phyloP scores from a whole-genome alignment of 2,888 invertebrate genomes.

The Volucella inanis region DNA sequence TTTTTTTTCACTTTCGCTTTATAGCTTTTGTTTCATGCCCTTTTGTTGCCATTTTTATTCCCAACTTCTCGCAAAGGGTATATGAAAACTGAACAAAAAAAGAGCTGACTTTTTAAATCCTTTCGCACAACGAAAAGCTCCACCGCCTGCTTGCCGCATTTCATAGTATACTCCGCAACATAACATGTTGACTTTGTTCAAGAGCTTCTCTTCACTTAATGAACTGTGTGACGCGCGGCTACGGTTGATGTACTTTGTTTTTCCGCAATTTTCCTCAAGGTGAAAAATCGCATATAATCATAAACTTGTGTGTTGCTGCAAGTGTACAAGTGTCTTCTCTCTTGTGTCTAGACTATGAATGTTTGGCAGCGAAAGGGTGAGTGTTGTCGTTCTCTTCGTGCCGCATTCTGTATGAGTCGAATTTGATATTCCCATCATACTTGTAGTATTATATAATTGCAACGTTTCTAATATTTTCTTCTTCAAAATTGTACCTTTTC shows the following conservation, averaged over 20 bases:
- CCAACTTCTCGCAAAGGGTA: conserved; percentile 26
- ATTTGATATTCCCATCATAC: too few relatives aligned
- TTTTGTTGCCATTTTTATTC: conserved; percentile 49
- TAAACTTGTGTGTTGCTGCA: conserved; percentile 24
- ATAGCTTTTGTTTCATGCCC: conserved; percentile 28
- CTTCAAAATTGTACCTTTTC: too few relatives aligned
- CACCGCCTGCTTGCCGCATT: not conserved
- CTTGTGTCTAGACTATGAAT: conserved; percentile 48
- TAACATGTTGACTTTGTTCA: conserved; percentile 64
- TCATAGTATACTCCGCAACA: conserved; percentile 21
- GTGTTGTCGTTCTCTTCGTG: conserved; percentile 19
- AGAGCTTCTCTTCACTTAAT: conserved; percentile 64
- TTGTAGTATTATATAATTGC: too few relatives aligned
- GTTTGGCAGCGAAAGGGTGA: conserved; percentile 50
- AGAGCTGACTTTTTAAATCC: conserved; percentile 55
- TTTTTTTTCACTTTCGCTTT: conserved; percentile 13
- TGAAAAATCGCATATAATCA: conserved; percentile 52
- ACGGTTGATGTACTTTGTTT: conserved; percentile 61
- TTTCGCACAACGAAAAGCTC: conserved; percentile 46
- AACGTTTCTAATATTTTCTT: too few relatives aligned
- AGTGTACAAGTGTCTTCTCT: conserved; percentile 17
- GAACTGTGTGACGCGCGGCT: conserved; percentile 57
- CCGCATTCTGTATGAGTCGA: not conserved
- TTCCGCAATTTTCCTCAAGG: conserved; percentile 56
- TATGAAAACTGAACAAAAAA: conserved; percentile 43